Evolutionary conservation across 2,113 vertebrate species (phyloP), one percentile per base, ranked within the genome.

Genomic region (Alligator mississippiensis): DNA sequence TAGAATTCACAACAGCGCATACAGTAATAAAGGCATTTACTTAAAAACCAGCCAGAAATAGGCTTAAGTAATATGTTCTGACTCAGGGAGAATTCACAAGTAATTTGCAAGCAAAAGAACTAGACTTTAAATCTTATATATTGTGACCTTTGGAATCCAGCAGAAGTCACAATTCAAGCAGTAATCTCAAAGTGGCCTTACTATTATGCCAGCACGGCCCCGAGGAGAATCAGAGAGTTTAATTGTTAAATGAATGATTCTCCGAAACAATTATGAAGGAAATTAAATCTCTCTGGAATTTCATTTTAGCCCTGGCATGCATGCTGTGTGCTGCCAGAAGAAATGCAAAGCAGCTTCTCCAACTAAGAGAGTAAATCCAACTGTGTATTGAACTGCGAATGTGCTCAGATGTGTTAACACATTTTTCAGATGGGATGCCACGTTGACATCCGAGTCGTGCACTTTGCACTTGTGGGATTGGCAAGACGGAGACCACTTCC

Each of bases 201-300:
- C 80, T 76, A 90, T 90, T 84, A 66, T 90, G 93, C 82, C 7
- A 0, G 60, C n/a, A 78, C 86, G 30, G 62, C 74, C 25, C 38
- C 19, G 34, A 60, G 77, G 59, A 61, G 38, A 85, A 85, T 78
- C 34, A 47, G 63, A 88, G 7, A 93, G 76, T 38, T 93, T 92
- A 92, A 85, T 59, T 63, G 24, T 74, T 84, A 91, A 91, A 93
- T 75, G 93, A 91, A 90, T 80, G 5, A 92, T 95, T 85, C 78
- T 87, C 90, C 87, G 62, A 79, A 91, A 90, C 84, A 87, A 95
- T 94, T 81, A 92, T 75, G 96, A 90, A 89, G 14, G 5, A 95
- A 96, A 94, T 96, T 62, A 88, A 89, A 80, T 61, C 61, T 91
- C 94, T 90, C 88, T 94, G 92, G 87, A 90, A 93, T 93, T 93